A percentile compares a stretch with the other conserved stretches of the same genome.
Conservation (phyloP, 2,113 vertebrate species). For the Phrynocephalus versicolor region DNA sequence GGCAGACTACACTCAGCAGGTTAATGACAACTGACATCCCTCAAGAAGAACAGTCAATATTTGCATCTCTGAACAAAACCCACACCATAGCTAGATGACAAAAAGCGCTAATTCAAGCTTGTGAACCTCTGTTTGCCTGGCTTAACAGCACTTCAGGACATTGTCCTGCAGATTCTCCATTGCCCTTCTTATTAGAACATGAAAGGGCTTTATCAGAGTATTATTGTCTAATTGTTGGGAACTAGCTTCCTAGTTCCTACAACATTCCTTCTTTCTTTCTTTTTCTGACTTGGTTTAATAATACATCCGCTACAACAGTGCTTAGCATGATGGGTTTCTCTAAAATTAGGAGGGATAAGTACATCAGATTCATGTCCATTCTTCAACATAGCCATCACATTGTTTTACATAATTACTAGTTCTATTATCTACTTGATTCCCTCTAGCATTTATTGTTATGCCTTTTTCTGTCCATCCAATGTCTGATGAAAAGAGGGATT, state of each 20-base stretch:
- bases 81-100: not conserved
- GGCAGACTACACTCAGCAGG: not conserved
- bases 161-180: not conserved
- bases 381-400: not conserved
- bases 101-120: not conserved
- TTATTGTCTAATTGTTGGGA: not conserved
- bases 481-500: not conserved
- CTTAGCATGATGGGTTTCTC: not conserved
- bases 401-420: not conserved
- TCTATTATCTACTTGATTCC: not conserved
- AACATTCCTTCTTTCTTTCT: not conserved
- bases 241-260: not conserved
- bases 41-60: not conserved
- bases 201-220: not conserved
- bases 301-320: not conserved
- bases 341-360: not conserved
- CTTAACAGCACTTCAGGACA: not conserved
- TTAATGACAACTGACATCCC: not conserved
- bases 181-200: not conserved
- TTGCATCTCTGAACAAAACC: not conserved
- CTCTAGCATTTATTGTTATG: not conserved
- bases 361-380: not conserved
- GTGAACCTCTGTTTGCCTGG: not conserved
- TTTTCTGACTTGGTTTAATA: not conserved
- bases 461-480: not conserved